phyloP scores from a whole-genome alignment of 2,797 vertebrate genomes.

The Forpus xanthops region DNA sequence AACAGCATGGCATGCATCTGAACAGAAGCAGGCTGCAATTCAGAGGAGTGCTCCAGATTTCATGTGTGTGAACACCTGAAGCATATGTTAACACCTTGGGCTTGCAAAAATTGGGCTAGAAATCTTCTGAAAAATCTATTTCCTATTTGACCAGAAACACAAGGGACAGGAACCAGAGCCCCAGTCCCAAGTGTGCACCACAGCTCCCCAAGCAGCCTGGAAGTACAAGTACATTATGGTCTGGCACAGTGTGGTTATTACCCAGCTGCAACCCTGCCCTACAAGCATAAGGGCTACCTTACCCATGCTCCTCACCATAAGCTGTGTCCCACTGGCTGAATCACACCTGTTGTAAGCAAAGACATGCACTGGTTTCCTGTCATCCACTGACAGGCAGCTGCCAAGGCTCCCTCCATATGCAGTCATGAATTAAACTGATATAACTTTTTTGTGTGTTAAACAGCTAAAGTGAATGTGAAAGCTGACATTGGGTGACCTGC shows the following conservation, averaged over 20 bases:
- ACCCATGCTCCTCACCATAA: accelerated
- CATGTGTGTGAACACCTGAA: background rate
- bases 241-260: background rate
- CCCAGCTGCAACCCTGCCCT: background rate
- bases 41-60: background rate
- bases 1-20: background rate
- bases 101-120: background rate
- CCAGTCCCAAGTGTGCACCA: background rate
- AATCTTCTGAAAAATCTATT: background rate
- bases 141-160: background rate
- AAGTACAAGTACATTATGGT: background rate
- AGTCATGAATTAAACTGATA: background rate
- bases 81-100: background rate
- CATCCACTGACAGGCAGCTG: background rate
- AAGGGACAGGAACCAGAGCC: background rate
- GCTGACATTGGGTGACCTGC: background rate
- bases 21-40: background rate
- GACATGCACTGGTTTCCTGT: background rate
- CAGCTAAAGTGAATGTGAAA: background rate
- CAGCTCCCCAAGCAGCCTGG: background rate
- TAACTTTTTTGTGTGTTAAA: background rate
- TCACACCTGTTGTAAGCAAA: background rate
- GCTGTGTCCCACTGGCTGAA: background rate
- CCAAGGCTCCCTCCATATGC: background rate
- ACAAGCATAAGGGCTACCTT: background rate